Percentiles rank a stretch among this genome's conserved stretches.
Evolutionary conservation across 2,113 vertebrate genomes (phyloP).

Genomic region (Okapia johnstoni): DNA sequence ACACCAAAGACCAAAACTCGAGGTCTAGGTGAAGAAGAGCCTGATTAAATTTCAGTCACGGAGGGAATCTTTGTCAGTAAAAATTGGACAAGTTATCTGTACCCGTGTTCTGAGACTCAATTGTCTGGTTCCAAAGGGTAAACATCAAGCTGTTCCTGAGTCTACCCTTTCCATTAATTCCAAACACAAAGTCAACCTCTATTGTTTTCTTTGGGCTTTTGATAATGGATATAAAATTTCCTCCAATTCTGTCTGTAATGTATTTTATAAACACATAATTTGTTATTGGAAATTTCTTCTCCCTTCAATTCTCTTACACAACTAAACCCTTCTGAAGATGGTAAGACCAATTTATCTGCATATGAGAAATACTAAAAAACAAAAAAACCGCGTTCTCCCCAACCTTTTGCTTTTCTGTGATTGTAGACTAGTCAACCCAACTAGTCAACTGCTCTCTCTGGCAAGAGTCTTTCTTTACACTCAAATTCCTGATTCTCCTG

Average conservation of each 20-base stretch:
- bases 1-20: background rate
- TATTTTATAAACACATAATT: background rate
- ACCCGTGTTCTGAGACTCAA: background rate
- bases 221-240: background rate
- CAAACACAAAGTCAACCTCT: background rate
- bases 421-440: background rate
- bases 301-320: background rate
- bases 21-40: background rate
- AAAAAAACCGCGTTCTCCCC: background rate
- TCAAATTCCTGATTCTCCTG: background rate
- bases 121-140: background rate
- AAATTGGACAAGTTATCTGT: background rate
- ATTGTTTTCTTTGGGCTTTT: background rate
- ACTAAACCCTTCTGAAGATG: background rate
- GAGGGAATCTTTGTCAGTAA: background rate
- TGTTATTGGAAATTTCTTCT: background rate
- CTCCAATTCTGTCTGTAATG: background rate
- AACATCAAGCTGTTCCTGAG: background rate
- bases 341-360: background rate
- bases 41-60: background rate
- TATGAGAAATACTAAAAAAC: background rate
- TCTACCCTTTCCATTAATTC: background rate
- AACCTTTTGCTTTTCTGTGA: background rate
- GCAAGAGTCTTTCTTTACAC: background rate
- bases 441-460: background rate